These are phyloP conservation scores for Enteromius radiatus DNA, from an alignment of 2,797 vertebrate genomes.

Conservation along the genomic window DNA sequence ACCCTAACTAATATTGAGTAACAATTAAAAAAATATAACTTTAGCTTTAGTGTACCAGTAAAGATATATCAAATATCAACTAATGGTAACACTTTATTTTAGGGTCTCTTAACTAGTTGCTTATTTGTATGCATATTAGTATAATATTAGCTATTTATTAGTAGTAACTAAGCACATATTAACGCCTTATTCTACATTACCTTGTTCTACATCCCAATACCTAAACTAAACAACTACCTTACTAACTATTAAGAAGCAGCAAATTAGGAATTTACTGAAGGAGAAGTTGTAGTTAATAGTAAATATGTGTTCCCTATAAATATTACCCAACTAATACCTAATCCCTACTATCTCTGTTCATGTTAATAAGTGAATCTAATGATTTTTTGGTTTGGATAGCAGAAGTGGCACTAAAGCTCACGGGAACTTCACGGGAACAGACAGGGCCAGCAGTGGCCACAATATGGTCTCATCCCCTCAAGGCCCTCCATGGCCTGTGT, in stretches of 20 bases:
- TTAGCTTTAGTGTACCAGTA: conserved; percentile 2
- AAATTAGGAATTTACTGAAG: too few relatives aligned
- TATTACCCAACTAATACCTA: background rate
- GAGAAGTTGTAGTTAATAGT: too few relatives aligned
- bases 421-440: conserved; percentile 28
- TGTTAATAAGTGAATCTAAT: background rate
- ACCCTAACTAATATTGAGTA: background rate
- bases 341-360: background rate
- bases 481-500: conserved; percentile 32
- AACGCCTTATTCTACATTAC: too few relatives aligned
- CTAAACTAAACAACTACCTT: too few relatives aligned
- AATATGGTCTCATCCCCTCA: conserved; percentile 40
- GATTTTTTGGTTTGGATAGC: background rate
- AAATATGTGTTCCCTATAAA: too few relatives aligned
- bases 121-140: too few relatives aligned
- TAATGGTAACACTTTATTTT: background rate
- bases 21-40: too few relatives aligned
- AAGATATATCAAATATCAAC: background rate
- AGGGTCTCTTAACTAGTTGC: too few relatives aligned
- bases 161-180: too few relatives aligned
- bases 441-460: conserved; percentile 19
- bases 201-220: too few relatives aligned
- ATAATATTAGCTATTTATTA: too few relatives aligned
- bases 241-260: too few relatives aligned
- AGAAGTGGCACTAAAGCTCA: conserved; percentile 16